Base-by-base conservation (phyloP, 2,888 invertebrate genomes). In the Drosophila testacea region DNA sequence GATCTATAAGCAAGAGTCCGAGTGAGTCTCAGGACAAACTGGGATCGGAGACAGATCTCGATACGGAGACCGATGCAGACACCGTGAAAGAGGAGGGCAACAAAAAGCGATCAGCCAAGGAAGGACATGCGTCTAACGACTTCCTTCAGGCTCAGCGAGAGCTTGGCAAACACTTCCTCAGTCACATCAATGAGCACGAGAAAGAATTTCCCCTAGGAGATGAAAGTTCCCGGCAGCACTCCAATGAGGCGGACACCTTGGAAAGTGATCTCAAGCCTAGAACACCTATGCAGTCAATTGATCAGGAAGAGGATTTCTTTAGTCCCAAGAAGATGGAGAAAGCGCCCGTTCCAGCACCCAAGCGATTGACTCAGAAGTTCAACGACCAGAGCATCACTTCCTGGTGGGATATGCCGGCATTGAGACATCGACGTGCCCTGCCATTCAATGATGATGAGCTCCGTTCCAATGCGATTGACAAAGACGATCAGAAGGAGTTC, bases 371-470 rank as follows among this genome's bases (percentile, higher is more conserved):
- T 0, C 63, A 62, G 28, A 60, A 71, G 4, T 16, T 16, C 0
- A 13, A 46, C 13, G 79, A 82, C 0, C 77, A 89, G 50, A 32
- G 42, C 2, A 68, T 79, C 28, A 70, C 69, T 0, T 79, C 90
- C 11, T 91, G 91, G 91, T 91, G 91, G 91, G 84, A 91, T 50
- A 48, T 90, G 51, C 79, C 88, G 0, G 9, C 78, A 0, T 46
- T 79, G 28, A 55, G 83, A 13, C 69, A 28, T 6, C 83, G 80
- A 4, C 83, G 83, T 28, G 77, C 83, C 0, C 36, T 83, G 41
- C 39, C 70, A 0, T 36, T 64, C 1, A 54, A 47, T 0, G 66
- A 78, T 1, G 74, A 81, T 0, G 50, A 70, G 2, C 69, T 84
- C 38, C 77, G 55, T 4, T 77, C 77, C 11, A 92, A 92, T 72